Evolutionary conservation across 1,140 invertebrate genomes (phyloP), one percentile per base, ranked within the genome.

Genomic region (Micrasema minimum): DNA sequence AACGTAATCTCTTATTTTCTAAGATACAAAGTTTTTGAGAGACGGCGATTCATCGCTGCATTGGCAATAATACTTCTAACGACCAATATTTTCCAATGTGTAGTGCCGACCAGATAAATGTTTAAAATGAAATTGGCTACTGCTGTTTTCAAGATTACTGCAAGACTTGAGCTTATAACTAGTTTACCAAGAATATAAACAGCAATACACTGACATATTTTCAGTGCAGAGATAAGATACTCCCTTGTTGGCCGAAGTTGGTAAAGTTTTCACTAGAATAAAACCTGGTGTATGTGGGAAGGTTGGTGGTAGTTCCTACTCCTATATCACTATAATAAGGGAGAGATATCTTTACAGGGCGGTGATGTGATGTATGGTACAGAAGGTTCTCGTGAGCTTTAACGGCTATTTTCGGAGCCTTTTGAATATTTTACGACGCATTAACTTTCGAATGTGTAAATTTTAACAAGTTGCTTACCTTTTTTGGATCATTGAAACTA

Each of bases 121-220:
- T 71, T 71, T 64, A 43, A 53, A 55, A 37, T 64, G 59, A 69
- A 71, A 71, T 69, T 75, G 65, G 69, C 65, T 67, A 51, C 50
- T 41, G 38, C 53, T 37, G 18, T 41, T 72, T n/a, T 53, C 22
- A 59, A 75, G 72, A 71, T 74, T 74, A 71, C 48, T 66, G 53
- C 26, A n/a, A 45, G 37, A 37, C 51, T 55, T 38, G 22, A 22
- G 66, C 38, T 64, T 65, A 59, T 37, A 43, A 31, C 68, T 74
- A 74, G 68, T 71, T 74, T 31, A 31, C 65, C 11, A 20, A 22
- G 16, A 48, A 48, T 20, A 71, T 72, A 75, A 57, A 43, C 73
- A 69, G 71, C 71, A 75, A 75, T 72, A 59, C 73, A n/a, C 61
- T 69, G 69, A 72, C 73, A 72, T 75, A 75, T 72, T 75, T 71